Base-by-base conservation (phyloP, 2,113 vertebrate species). In the Microcebus murinus region DNA sequence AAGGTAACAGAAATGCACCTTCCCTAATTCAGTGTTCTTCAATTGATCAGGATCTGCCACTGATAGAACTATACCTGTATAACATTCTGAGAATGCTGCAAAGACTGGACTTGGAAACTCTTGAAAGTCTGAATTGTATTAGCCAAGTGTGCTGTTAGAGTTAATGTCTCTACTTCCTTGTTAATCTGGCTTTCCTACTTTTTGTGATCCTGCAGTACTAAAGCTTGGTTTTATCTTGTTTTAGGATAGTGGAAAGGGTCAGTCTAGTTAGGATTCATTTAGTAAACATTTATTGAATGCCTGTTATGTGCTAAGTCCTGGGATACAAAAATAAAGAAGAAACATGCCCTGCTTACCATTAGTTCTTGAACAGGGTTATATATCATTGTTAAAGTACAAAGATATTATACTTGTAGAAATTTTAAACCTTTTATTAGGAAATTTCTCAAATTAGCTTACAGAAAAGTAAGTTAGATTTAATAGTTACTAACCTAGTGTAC, bases 361-460 rank as follows among this genome's bases (percentile, higher is more conserved):
- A 84, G 34, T 91, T 97, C 50, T 84, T 92, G 31, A 97, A 80
- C 9, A 90, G 36, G 8, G 9, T 80, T 96, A 6, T 74, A 12
- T 73, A 27, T 87, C 55, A 79, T 11, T 91, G 12, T 95, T 97
- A n/a, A 87, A 93, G 39, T 88, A 61, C 34, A 80, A 21, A 91
- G 36, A 36, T 90, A 79, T 6, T 21, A 68, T 61, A 84, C 31
- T 92, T 87, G n/a, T 67, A 86, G 48, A 36, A 70, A 52, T 97
- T 96, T 86, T 63, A 87, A 92, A 81, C 17, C 17, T 70, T 95
- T 88, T 87, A 59, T 91, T 83, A 57, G 74, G 29, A 82, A 95
- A 42, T 61, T 82, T 96, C 93, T 95, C 45, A 81, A 39, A 89
- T 20, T 96, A 90, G 55, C 83, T 92, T 94, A 82, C 23, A 95